Evolutionary conservation across 2,113 vertebrate genomes (phyloP).

Genomic region (Channa argus): DNA sequence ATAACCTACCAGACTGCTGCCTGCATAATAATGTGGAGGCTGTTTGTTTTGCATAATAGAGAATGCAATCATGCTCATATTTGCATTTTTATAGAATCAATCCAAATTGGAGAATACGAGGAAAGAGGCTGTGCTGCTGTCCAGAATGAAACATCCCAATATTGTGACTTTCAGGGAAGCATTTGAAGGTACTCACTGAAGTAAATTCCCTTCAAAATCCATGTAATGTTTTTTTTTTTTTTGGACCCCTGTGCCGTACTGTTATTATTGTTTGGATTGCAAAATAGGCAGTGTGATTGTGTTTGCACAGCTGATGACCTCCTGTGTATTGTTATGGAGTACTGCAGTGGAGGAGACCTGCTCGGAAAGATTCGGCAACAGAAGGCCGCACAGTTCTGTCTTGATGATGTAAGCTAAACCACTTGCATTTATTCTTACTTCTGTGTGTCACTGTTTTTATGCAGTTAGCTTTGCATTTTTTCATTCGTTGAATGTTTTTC

Average conservation of each 20-base stretch:
- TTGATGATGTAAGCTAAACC: slow-evolving; percentile 83
- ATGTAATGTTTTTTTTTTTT: no score
- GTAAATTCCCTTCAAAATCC: neutral
- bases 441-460: neutral
- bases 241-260: neutral
- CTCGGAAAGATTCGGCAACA: slow-evolving; percentile 89
- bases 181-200: slow-evolving; percentile 87
- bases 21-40: neutral
- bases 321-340: slow-evolving; percentile 94
- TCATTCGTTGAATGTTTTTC: no score
- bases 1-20: slow-evolving; percentile 35
- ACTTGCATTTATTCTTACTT: neutral
- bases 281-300: slow-evolving; percentile 36
- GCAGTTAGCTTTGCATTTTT: neutral
- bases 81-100: slow-evolving; percentile 82
- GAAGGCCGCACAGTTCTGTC: slow-evolving; percentile 84
- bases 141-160: slow-evolving; percentile 92
- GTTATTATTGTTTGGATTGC: slow-evolving; percentile 22
- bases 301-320: slow-evolving; percentile 85
- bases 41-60: slow-evolving; percentile 42
- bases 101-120: slow-evolving; percentile 80
- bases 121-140: slow-evolving; percentile 89
- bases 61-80: slow-evolving; percentile 13
- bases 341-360: slow-evolving; percentile 91
- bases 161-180: slow-evolving; percentile 90